phyloP scores from a whole-genome alignment of 2,888 invertebrate species.

The Acleris emargana region DNA sequence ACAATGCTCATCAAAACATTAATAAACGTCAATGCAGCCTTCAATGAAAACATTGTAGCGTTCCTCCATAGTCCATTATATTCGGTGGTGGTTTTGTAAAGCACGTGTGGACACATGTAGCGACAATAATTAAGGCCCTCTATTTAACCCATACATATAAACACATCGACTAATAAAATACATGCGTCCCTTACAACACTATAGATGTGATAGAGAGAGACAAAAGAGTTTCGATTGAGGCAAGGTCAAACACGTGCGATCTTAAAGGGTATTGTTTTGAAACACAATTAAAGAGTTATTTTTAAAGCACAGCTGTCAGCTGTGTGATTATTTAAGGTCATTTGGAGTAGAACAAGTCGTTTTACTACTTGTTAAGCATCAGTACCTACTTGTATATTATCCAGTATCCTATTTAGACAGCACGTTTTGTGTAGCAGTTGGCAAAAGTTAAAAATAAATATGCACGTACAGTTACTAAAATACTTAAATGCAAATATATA shows the following conservation, averaged over 20 bases:
- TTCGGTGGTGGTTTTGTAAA: conserved; percentile 16
- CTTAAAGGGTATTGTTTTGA: conserved; percentile 48
- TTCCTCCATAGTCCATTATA: conserved; percentile 3
- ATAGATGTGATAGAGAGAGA: not conserved
- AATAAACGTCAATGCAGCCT: conserved; percentile 18
- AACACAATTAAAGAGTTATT: conserved; percentile 45
- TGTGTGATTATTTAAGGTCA: conserved; percentile 1
- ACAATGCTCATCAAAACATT: conserved; percentile 11
- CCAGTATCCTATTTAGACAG: too few species aligned
- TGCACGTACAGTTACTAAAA: too few species aligned
- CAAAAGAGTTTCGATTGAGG: not conserved
- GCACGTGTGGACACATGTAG: conserved; percentile 26
- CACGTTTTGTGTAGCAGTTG: too few species aligned
- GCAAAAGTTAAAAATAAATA: too few species aligned
- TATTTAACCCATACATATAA: not conserved
- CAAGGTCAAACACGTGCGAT: conserved; percentile 37
- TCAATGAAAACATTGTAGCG: conserved; percentile 15
- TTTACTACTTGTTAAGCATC: too few species aligned
- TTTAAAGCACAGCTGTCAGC: conserved; percentile 28
- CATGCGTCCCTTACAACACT: not conserved
- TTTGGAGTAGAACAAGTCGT: too few species aligned
- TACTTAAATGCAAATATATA: too few species aligned
- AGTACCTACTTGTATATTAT: too few species aligned
- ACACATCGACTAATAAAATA: not conserved
- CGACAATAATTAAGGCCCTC: conserved; percentile 20